A percentile compares a stretch with the other conserved stretches of the same genome.
Evolutionary conservation across 2,888 invertebrate genomes (phyloP).

Genomic region (Napeogenes sylphis): DNA sequence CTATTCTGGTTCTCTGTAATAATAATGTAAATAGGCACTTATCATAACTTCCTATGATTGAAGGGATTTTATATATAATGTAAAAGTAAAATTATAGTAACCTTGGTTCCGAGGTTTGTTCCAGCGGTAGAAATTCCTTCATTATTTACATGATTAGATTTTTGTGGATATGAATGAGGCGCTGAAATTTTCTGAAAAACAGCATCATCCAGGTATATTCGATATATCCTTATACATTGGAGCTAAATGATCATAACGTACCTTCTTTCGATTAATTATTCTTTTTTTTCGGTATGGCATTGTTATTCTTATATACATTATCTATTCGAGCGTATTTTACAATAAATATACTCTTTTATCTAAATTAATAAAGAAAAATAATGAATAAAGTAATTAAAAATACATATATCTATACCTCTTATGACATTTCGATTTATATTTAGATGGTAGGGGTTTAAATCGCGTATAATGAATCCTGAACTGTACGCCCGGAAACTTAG

Average conservation of each 20-base stretch:
- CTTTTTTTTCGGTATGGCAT: slow-evolving; percentile 29
- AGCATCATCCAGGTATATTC: not conserved
- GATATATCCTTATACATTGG: not conserved
- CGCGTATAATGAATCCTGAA: no score
- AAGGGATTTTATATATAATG: not conserved
- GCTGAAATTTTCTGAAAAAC: slow-evolving; percentile 17
- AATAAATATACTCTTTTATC: slow-evolving; percentile 3
- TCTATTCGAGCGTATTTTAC: slow-evolving; percentile 1
- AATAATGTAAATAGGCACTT: slow-evolving; percentile 2
- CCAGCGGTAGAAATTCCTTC: slow-evolving; percentile 17
- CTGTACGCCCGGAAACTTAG: no score
- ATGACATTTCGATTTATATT: not conserved
- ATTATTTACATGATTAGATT: slow-evolving; percentile 12
- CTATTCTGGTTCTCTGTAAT: slow-evolving; percentile 38
- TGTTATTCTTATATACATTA: slow-evolving; percentile 4
- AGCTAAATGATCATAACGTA: slow-evolving; percentile 9
- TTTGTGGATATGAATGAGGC: slow-evolving; percentile 24
- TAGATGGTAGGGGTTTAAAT: not conserved
- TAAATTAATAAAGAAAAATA: not conserved
- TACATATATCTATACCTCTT: not conserved
- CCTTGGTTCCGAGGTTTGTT: slow-evolving; percentile 14
- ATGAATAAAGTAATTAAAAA: not conserved
- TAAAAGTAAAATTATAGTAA: not conserved
- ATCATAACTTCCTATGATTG: not conserved
- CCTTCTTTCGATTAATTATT: slow-evolving; percentile 23